A percentile compares a stretch with the other conserved stretches of the same genome.
These are phyloP conservation scores for Rutilus rutilus DNA, from an alignment of 2,113 vertebrate species.

Conservation along the genomic window DNA sequence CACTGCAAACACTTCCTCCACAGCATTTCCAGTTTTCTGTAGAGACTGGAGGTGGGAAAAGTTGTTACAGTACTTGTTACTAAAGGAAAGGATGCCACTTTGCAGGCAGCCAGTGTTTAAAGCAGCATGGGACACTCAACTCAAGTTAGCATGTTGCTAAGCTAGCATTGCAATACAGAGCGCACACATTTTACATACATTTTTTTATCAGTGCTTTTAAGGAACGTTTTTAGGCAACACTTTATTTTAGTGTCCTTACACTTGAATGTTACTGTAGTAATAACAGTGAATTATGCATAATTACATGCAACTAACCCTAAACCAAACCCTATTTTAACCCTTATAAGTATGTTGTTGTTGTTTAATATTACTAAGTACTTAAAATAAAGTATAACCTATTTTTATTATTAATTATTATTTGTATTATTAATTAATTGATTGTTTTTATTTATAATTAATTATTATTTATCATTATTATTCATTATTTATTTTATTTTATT, in stretches of 20 bases:
- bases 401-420: too few relatives aligned
- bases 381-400: too few relatives aligned
- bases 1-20: constrained; percentile 16
- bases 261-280: too few relatives aligned
- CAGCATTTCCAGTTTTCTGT: constrained; percentile 22
- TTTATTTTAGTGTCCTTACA: too few relatives aligned
- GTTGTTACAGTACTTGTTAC: neutral
- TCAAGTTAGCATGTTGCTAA: neutral
- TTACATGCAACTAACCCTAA: too few relatives aligned
- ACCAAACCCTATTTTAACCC: too few relatives aligned
- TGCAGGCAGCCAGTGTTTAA: neutral
- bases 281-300: too few relatives aligned
- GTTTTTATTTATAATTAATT: too few relatives aligned
- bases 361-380: too few relatives aligned
- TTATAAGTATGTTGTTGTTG: too few relatives aligned
- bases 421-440: neutral
- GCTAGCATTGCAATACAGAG: neutral
- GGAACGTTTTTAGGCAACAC: too few relatives aligned
- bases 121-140: neutral
- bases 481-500: neutral
- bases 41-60: constrained; percentile 2
- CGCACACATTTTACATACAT: neutral
- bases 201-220: neutral
- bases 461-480: too few relatives aligned
- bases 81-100: constrained; percentile 1